phyloP scores from a whole-genome alignment of 2,797 vertebrate genomes.

The Eptatretus atami region DNA sequence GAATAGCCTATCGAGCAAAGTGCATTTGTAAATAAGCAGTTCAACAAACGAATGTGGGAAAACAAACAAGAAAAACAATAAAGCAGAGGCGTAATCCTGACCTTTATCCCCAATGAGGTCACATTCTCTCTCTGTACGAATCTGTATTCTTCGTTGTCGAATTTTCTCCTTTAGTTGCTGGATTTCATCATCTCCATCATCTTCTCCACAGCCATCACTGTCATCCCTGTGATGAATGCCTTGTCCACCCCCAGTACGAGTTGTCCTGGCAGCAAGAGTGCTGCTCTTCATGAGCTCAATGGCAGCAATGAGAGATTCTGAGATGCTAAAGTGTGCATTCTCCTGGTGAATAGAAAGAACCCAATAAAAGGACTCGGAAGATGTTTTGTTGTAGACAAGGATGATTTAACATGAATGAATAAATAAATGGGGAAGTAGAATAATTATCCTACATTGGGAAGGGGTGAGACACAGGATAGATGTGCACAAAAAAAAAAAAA shows the following conservation, averaged over 20 bases:
- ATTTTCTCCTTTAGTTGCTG: constrained; percentile 89
- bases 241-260: no score
- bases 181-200: constrained; percentile 59
- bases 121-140: constrained; percentile 20
- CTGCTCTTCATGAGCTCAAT: constrained; percentile 97
- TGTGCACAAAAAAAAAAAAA: not conserved
- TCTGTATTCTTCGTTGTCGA: constrained; percentile 54
- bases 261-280: constrained; percentile 18
- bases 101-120: no score
- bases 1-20: no score
- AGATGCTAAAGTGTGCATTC: constrained; percentile 94
- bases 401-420: constrained; percentile 1
- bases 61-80: no score
- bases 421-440: not conserved
- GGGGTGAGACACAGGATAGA: not conserved
- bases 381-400: not conserved
- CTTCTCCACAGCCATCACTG: constrained; percentile 14
- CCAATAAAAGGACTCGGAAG: not conserved
- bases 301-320: constrained; percentile 74
- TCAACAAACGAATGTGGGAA: no score
- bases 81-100: no score
- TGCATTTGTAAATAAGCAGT: no score
- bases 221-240: no score
- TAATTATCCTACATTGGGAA: not conserved
- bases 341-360: constrained; percentile 22